Evolutionary conservation across 2,888 invertebrate species (phyloP).

Genomic region (Netelia fuscicornis): DNA sequence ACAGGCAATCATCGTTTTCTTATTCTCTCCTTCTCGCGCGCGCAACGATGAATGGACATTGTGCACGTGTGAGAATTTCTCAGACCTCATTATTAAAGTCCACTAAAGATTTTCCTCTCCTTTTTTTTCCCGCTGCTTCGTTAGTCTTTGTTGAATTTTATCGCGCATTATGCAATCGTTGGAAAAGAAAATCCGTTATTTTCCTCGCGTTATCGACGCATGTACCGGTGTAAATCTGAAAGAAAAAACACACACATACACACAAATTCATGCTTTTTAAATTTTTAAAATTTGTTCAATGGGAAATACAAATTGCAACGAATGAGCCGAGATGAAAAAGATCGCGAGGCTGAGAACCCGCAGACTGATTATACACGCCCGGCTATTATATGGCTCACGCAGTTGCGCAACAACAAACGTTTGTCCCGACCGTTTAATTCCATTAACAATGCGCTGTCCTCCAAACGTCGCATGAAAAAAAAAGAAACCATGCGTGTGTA

Average conservation of each 20-base stretch:
- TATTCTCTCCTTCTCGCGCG: background rate
- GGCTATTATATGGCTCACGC: conserved; percentile 9
- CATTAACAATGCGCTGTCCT: conserved; percentile 59
- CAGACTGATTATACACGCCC: conserved; percentile 37
- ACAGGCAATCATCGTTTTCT: conserved; percentile 7
- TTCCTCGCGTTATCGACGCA: background rate
- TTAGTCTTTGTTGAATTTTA: background rate
- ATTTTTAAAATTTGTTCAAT: background rate
- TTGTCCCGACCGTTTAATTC: conserved; percentile 53
- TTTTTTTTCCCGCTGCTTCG: background rate
- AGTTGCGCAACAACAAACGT: conserved; percentile 57
- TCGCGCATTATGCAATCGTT: conserved; percentile 44
- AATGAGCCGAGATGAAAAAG: conserved; percentile 12
- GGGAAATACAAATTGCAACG: conserved; percentile 8
- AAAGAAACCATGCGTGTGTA: conserved; percentile 11
- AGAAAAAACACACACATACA: background rate
- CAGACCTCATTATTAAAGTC: conserved; percentile 52
- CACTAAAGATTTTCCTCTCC: conserved; percentile 34
- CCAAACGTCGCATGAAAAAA: conserved; percentile 39
- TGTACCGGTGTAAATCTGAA: conserved; percentile 15
- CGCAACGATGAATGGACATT: conserved; percentile 45
- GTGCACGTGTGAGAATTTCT: conserved; percentile 55
- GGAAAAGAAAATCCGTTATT: conserved; percentile 22
- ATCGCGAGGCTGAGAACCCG: conserved; percentile 55
- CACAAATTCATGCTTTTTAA: background rate